Evolutionary conservation across 2,797 vertebrate species (phyloP).

Genomic region (Acrocephalus scirpaceus): DNA sequence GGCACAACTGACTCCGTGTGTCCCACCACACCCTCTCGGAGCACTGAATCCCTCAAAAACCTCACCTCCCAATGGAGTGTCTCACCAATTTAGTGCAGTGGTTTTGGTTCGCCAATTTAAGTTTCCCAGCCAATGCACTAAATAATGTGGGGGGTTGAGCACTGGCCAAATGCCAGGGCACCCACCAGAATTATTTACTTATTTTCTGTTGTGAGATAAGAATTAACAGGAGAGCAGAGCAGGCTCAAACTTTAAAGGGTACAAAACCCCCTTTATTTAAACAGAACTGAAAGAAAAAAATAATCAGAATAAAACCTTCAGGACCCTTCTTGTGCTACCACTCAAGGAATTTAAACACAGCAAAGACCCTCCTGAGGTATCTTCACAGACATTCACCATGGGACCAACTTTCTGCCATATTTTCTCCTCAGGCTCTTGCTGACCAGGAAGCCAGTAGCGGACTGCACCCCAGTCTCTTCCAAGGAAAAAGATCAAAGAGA

Average conservation of each 20-base stretch:
- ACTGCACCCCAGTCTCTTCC: conserved; percentile 80
- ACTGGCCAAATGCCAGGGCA: not conserved
- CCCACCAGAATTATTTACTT: not conserved
- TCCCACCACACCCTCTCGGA: not conserved
- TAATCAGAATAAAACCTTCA: not conserved
- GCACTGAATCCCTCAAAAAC: not conserved
- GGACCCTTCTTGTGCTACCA: not conserved
- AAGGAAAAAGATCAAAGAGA: conserved; percentile 78
- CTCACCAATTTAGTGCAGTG: not conserved
- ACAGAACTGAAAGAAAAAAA: not conserved
- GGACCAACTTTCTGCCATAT: conserved; percentile 71
- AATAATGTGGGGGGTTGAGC: not conserved
- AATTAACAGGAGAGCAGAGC: not conserved
- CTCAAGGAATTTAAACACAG: not conserved
- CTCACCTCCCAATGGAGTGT: not conserved
- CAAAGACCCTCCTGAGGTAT: not conserved
- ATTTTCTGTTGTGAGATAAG: not conserved
- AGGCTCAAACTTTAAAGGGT: not conserved
- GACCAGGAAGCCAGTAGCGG: conserved; percentile 78
- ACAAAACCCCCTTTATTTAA: not conserved
- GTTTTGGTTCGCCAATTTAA: not conserved
- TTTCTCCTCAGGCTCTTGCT: conserved; percentile 75
- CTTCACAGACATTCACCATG: conserved; percentile 61
- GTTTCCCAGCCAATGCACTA: not conserved
- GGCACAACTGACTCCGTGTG: not conserved